Evolutionary conservation across 2,113 vertebrate genomes (phyloP).

Genomic region (Furnarius figulus): DNA sequence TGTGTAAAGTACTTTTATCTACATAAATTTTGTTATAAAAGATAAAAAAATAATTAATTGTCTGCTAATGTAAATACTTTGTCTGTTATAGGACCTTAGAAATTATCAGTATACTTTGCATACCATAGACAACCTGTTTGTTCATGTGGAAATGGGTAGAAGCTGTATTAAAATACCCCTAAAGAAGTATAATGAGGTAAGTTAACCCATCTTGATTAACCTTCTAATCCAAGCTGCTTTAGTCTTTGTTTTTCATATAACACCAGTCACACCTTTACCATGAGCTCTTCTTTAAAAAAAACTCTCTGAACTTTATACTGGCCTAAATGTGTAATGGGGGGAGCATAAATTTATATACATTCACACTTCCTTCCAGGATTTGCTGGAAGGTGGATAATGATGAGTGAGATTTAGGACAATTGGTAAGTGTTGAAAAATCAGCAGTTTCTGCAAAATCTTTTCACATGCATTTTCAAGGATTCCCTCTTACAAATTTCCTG

Average conservation of each 20-base stretch:
- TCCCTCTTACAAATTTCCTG: background rate
- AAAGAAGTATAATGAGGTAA: slow-evolving; percentile 86
- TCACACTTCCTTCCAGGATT: background rate
- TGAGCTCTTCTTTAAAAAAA: background rate
- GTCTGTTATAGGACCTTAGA: slow-evolving; percentile 84
- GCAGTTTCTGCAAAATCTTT: background rate
- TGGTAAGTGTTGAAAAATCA: background rate
- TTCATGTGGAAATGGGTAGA: slow-evolving; percentile 95
- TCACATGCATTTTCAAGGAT: background rate
- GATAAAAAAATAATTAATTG: background rate
- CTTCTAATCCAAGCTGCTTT: background rate
- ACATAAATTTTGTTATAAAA: background rate
- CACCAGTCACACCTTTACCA: background rate
- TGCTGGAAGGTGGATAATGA: background rate
- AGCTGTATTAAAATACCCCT: slow-evolving; percentile 92
- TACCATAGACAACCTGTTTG: slow-evolving; percentile 84
- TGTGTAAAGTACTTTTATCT: background rate
- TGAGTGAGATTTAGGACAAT: background rate
- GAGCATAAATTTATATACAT: background rate
- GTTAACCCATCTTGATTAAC: background rate
- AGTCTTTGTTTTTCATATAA: background rate
- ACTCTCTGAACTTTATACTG: background rate
- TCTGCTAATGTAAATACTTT: background rate
- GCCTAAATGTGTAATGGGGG: too few species aligned
- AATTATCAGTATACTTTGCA: slow-evolving; percentile 93